Evolutionary conservation across 1,140 invertebrate species (phyloP).

Genomic region (Stratiolaelaps scimitus): DNA sequence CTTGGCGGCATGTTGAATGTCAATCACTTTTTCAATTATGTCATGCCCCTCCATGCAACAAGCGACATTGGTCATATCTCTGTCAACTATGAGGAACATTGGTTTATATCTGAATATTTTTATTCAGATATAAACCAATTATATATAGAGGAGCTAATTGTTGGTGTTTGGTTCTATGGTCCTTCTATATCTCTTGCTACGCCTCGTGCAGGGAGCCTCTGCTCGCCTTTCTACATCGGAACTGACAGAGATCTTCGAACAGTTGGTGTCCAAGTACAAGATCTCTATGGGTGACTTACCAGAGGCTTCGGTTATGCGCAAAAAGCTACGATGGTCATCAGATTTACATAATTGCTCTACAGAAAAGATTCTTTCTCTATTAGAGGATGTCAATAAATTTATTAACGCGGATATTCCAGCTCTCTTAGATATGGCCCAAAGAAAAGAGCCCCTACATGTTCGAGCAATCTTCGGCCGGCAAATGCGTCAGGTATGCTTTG

Average conservation of each 20-base stretch:
- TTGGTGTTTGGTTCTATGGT: too few species aligned
- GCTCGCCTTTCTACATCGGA: not conserved
- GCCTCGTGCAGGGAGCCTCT: not conserved
- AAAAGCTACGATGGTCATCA: not conserved
- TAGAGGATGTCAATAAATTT: slow-evolving; percentile 1
- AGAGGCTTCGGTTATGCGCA: slow-evolving; percentile 2
- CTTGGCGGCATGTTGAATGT: too few species aligned
- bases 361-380: not conserved
- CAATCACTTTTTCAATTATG: too few species aligned
- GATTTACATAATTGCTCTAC: not conserved
- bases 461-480: slow-evolving; percentile 16
- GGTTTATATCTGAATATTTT: too few species aligned
- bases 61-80: too few species aligned
- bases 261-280: slow-evolving; percentile 1
- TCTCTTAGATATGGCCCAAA: not conserved
- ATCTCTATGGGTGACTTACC: slow-evolving; percentile 22
- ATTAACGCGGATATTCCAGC: not conserved
- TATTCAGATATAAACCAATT: too few species aligned
- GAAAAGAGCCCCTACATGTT: not conserved
- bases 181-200: too few species aligned
- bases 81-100: too few species aligned
- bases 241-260: slow-evolving; percentile 15
- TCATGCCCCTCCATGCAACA: too few species aligned
- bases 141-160: too few species aligned
- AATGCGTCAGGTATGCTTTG: not conserved